These are phyloP conservation scores for Phalacrocorax aristotelis DNA, from an alignment of 2,113 vertebrate species.

Conservation along the genomic window DNA sequence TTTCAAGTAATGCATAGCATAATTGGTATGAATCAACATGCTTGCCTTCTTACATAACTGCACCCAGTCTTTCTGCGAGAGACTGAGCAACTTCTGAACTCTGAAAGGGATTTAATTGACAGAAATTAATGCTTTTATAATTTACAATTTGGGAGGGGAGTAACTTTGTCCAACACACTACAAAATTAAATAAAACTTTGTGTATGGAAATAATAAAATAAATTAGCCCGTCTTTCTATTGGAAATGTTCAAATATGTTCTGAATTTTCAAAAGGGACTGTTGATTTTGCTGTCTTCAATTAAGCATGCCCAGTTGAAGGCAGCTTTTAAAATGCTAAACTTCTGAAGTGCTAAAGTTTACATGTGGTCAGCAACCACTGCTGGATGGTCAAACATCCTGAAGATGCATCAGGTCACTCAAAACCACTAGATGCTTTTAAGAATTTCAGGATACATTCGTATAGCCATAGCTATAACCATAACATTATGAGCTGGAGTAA, in stretches of 20 bases:
- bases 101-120: slow-evolving; percentile 2
- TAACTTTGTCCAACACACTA: background rate
- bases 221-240: background rate
- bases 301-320: background rate
- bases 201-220: background rate
- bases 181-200: slow-evolving; percentile 18
- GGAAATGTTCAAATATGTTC: background rate
- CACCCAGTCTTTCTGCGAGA: background rate
- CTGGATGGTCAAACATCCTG: background rate
- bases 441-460: background rate
- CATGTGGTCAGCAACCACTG: background rate
- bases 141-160: background rate
- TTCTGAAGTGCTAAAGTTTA: background rate
- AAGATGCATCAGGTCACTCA: background rate
- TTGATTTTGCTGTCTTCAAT: background rate
- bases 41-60: slow-evolving; percentile 13
- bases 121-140: slow-evolving; percentile 15
- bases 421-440: background rate
- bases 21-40: slow-evolving; percentile 55
- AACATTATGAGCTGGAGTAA: background rate
- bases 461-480: background rate
- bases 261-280: background rate
- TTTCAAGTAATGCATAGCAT: slow-evolving; percentile 22
- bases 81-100: slow-evolving; percentile 20
- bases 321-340: background rate